Evolutionary conservation across 2,888 invertebrate genomes (phyloP), one percentile per base, ranked within the genome.

Genomic region (Lypha dubia): DNA sequence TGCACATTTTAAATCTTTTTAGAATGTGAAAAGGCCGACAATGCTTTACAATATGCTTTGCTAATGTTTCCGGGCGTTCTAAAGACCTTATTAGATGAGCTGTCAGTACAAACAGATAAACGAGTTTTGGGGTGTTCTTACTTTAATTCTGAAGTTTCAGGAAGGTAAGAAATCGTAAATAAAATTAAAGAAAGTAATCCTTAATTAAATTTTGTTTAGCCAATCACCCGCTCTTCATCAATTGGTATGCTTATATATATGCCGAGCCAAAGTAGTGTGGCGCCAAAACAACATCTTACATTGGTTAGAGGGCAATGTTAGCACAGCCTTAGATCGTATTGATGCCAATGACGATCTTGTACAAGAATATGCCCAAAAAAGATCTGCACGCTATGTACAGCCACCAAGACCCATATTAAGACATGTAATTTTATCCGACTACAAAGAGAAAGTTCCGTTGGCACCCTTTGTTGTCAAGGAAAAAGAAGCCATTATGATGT

Each of bases 31-130:
- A 89, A 91, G 38, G 94, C 95, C n/a, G 94, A 96, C 89, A 92
- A 93, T 85, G 92, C 94, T 86, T 91, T 97, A n/a, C 96, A 96
- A 91, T 94, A 95, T 86, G 96, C 97, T 6, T 92, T 98, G 32
- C 92, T 96, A 7, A 96, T 96, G 95, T 98, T 97, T 91, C 97
- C 98, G 2, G 95, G 95, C 7, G 93, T 96, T 22, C 92, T 98
- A 53, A 92, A 94, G 56, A 94, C 95, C 0, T 92, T 98, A 58
- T 90, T 97, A 80, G 96, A 97, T 75, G 96, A 96, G 91, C 95
- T 97, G 90, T 94, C 94, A 22, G 94, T 97, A 38, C 95, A 95
- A 89, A 94, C 95, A 11, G 97, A 97, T 89, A 92, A 93, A 35
- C 91, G 93, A 53, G 95, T 96, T 20, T 89, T 93, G 38, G 92